Conservation (phyloP, 2,113 vertebrate species). For the Sturnira hondurensis region DNA sequence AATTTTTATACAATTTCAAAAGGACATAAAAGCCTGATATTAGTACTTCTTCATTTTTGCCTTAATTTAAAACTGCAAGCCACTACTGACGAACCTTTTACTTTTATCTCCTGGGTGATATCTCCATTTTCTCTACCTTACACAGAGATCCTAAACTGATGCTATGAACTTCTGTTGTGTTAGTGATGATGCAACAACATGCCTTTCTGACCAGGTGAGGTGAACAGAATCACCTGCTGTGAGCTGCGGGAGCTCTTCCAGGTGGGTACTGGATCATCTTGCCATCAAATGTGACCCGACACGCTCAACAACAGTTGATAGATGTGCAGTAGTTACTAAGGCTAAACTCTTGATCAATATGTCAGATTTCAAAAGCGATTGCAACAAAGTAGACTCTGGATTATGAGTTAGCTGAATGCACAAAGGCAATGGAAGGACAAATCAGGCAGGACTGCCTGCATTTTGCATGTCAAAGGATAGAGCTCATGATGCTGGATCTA, state of each 20-base stretch:
- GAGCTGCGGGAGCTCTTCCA: conserved; percentile 18
- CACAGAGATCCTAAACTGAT: not conserved
- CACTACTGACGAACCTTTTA: conserved; percentile 3
- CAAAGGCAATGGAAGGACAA: conserved; percentile 60
- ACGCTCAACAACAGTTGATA: conserved; percentile 69
- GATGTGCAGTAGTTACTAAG: conserved; percentile 79
- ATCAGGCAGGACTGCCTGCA: conserved; percentile 41
- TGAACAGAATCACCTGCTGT: not conserved
- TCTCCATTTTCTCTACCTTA: not conserved
- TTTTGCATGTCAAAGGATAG: conserved; percentile 59
- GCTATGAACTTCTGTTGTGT: not conserved
- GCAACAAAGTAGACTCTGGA: conserved; percentile 63
- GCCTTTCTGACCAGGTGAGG: not conserved
- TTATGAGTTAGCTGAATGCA: conserved; percentile 63
- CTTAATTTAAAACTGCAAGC: conserved; percentile 49
- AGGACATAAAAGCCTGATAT: not conserved
- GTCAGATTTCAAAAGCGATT: conserved; percentile 84
- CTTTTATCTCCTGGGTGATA: not conserved
- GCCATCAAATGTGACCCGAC: conserved; percentile 77
- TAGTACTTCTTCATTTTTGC: conserved; percentile 48
- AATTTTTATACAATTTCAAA: conserved; percentile 36
- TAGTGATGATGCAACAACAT: not conserved
- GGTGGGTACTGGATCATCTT: conserved; percentile 59
- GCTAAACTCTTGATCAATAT: conserved; percentile 85
- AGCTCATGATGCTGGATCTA: conserved; percentile 24